Percentiles rank a stretch among this genome's conserved stretches.
Evolutionary conservation across 2,113 vertebrate genomes (phyloP).

Genomic region (Acrocephalus arundinaceus): DNA sequence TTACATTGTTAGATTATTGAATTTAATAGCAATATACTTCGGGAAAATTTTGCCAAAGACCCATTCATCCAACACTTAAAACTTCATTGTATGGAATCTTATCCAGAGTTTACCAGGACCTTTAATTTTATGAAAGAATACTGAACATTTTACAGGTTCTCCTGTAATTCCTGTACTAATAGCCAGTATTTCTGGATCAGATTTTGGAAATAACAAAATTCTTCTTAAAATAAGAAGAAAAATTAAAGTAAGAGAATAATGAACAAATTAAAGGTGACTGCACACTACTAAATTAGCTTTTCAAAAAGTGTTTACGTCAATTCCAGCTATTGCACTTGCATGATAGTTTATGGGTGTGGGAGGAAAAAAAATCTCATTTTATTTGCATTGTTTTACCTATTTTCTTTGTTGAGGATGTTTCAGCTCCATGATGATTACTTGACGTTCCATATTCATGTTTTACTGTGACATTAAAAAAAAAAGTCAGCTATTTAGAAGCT

Average conservation of each 20-base stretch:
- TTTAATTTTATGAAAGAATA: neutral
- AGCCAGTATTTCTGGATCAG: neutral
- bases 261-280: neutral
- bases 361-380: slow-evolving; percentile 24
- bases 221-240: neutral
- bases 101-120: neutral
- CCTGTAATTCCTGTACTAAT: neutral
- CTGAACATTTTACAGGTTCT: neutral
- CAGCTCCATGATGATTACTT: slow-evolving; percentile 13
- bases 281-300: neutral
- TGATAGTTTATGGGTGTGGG: slow-evolving; percentile 10
- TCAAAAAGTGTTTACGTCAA: neutral
- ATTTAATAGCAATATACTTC: neutral
- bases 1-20: neutral
- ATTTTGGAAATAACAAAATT: neutral
- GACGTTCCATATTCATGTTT: slow-evolving; percentile 46
- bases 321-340: slow-evolving; percentile 8
- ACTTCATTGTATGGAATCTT: neutral
- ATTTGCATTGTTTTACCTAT: slow-evolving; percentile 48
- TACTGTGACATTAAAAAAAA: slow-evolving; percentile 44
- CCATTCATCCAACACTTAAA: neutral
- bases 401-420: slow-evolving; percentile 47
- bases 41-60: neutral
- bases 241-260: neutral
- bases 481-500: slow-evolving; percentile 34